A percentile compares a stretch with the other conserved stretches of the same genome.
Conservation (phyloP, 2,888 invertebrate genomes). For the Dryobota labecula region DNA sequence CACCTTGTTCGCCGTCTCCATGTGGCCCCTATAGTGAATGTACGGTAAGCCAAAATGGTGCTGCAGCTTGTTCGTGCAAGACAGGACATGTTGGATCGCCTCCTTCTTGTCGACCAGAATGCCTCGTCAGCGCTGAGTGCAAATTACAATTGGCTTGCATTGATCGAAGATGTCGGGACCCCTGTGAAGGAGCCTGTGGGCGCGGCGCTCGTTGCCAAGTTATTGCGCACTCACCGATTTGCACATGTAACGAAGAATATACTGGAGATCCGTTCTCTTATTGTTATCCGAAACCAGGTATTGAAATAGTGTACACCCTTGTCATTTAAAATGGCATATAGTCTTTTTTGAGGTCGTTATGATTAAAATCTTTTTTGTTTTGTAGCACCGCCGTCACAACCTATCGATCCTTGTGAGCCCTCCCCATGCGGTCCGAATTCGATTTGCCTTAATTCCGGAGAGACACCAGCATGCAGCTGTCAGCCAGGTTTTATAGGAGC, state of each 20-base stretch:
- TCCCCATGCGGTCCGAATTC: constrained; percentile 93
- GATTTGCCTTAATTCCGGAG: constrained; percentile 91
- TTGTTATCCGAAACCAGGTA: constrained; percentile 91
- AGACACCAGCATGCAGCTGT: constrained; percentile 92
- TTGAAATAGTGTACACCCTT: constrained; percentile 7
- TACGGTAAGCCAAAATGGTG: constrained; percentile 84
- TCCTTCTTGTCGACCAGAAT: constrained; percentile 94
- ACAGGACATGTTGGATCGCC: constrained; percentile 94
- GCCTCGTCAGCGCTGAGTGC: constrained; percentile 94
- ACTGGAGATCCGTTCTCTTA: constrained; percentile 94
- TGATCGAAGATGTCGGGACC: constrained; percentile 93
- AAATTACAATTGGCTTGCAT: constrained; percentile 92
- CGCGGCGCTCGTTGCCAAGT: constrained; percentile 93
- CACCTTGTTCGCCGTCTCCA: constrained; percentile 93
- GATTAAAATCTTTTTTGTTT: constrained; percentile 41
- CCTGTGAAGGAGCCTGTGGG: constrained; percentile 94
- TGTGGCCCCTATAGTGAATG: constrained; percentile 94
- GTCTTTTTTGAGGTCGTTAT: background rate
- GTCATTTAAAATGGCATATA: background rate
- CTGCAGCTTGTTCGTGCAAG: constrained; percentile 93
- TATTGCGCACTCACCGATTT: constrained; percentile 94
- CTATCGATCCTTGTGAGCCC: constrained; percentile 91
- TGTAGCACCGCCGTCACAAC: constrained; percentile 73
- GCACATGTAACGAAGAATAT: constrained; percentile 92
- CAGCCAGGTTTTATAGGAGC: constrained; percentile 91